Percentiles rank a stretch among this genome's conserved stretches.
Conservation (phyloP, 1,140 invertebrate species). For the Drosophila tsacasi region DNA sequence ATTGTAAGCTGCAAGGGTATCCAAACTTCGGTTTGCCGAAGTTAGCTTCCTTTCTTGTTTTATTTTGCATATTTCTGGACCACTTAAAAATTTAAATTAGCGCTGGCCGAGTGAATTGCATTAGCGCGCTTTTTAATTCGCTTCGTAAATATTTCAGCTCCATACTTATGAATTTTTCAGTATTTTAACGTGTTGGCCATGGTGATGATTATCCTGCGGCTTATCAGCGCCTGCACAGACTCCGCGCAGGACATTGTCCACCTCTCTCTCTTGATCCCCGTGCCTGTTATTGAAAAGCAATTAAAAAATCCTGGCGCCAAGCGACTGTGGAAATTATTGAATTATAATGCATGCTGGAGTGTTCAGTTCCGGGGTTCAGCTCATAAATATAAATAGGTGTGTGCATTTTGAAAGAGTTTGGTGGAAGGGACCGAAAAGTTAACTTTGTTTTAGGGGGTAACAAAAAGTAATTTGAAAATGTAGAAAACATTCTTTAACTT, state of each 20-base stretch:
- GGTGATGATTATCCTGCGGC: conserved; percentile 72
- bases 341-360: conserved; percentile 69
- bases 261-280: neutral
- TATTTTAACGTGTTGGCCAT: conserved; percentile 72
- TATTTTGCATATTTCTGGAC: conserved; percentile 35
- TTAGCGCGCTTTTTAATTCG: conserved; percentile 72
- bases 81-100: conserved; percentile 81
- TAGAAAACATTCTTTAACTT: neutral
- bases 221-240: conserved; percentile 57
- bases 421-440: neutral
- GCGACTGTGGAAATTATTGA: conserved; percentile 75
- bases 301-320: conserved; percentile 72
- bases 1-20: too few relatives aligned
- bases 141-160: conserved; percentile 68
- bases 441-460: conserved; percentile 6
- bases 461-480: neutral
- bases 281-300: conserved; percentile 80
- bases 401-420: conserved; percentile 47
- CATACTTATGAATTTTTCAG: conserved; percentile 62
- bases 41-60: neutral
- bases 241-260: conserved; percentile 8
- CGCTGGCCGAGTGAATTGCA: conserved; percentile 61
- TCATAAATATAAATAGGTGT: conserved; percentile 80
- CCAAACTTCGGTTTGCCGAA: too few relatives aligned
- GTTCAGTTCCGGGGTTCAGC: conserved; percentile 19